Base-by-base conservation (phyloP, 2,888 invertebrate species). In the Agriopis marginaria region DNA sequence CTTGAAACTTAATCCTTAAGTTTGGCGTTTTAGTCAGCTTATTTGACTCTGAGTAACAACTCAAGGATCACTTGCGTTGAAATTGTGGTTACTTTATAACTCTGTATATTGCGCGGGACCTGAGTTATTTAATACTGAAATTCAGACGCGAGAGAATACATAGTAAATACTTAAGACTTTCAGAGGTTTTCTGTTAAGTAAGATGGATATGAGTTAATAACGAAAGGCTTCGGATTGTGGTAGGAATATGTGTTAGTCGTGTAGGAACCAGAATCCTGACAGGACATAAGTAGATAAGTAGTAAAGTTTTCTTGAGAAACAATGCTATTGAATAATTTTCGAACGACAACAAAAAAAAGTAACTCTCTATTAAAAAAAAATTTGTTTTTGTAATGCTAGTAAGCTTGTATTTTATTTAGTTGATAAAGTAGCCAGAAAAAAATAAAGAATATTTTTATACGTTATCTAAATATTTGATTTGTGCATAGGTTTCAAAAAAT, bases 81-180 rank as follows among this genome's bases (percentile, higher is more conserved):
- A 58, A 23, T 45, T 45, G 58, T 12, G 45, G 58, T 58, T 58
- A 45, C 45, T 58, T 58, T 58, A 58, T 44, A 8, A 56, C 42
- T n/a, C 55, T 10, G 9, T 42, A 17, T 42, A 14, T 55, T 42
- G 9, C 12, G 32, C 32, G 40, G 14, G 40, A 55, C 14, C 42
- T 42, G 14, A 42, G 55, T 14, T 40, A 32, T n/a, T 40, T 40
- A 14, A 39, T 42, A 55, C 4, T 9, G 39, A 40, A 39, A n/a
- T 39, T 39, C n/a, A 42, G 40, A 14, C 40, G 8, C 9, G 40
- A 55, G 40, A 14, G 40, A 7, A 5, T 14, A 40, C n/a, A n/a
- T 14, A 40, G 11, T 3, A 14, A n/a, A 40, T 40, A 55, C 40
- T 40, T n/a, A 39, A 40, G 40, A 42, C 40, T 51, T 11, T 50